These are phyloP conservation scores for Triplophysa yarkandensis DNA, from an alignment of 2,797 vertebrate species.

Conservation along the genomic window DNA sequence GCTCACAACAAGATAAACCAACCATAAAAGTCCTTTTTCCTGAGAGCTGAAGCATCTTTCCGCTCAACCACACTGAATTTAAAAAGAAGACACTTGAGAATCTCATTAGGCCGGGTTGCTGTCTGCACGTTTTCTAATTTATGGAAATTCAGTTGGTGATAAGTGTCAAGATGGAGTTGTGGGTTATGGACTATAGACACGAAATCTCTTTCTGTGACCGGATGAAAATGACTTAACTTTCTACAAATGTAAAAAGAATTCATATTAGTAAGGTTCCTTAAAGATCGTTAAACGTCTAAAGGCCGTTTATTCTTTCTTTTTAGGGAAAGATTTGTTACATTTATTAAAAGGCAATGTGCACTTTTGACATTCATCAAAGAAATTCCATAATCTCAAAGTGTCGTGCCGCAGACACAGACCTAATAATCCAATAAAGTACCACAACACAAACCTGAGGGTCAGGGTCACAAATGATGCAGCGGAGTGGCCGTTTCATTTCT, in stretches of 20 bases:
- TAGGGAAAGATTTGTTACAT: neutral
- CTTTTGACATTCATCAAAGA: neutral
- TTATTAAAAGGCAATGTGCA: neutral
- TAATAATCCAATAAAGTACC: neutral
- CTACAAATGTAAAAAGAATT: slow-evolving; percentile 36
- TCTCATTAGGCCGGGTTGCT: slow-evolving; percentile 54
- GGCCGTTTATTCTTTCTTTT: too few species aligned
- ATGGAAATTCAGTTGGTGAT: slow-evolving; percentile 46
- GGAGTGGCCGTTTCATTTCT: neutral
- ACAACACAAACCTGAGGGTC: neutral
- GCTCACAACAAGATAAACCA: slow-evolving; percentile 24
- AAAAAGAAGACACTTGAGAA: slow-evolving; percentile 49
- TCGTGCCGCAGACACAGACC: neutral
- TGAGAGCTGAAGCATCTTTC: neutral
- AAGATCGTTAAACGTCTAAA: too few species aligned
- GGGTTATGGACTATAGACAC: slow-evolving; percentile 6
- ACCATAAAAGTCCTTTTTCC: slow-evolving; percentile 31
- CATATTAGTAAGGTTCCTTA: too few species aligned
- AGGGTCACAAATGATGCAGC: neutral
- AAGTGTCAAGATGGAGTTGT: slow-evolving; percentile 20
- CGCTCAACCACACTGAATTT: slow-evolving; percentile 18
- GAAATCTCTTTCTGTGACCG: neutral
- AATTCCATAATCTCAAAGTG: neutral
- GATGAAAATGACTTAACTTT: neutral
- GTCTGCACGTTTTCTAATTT: slow-evolving; percentile 44